A percentile compares a stretch with the other conserved stretches of the same genome.
Evolutionary conservation across 2,113 vertebrate genomes (phyloP).

Genomic region (Camelus dromedarius): DNA sequence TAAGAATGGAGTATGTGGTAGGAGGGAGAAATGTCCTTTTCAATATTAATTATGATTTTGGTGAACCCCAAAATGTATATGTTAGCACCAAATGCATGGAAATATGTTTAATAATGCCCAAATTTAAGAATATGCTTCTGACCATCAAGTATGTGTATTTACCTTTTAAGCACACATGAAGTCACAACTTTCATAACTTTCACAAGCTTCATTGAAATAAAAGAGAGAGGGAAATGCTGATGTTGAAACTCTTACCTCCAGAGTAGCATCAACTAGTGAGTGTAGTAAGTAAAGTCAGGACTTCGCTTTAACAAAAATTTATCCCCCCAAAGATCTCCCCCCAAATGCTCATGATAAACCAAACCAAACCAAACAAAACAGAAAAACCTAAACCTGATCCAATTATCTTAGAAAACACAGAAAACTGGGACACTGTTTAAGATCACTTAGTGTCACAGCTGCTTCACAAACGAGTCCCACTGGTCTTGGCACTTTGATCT

Average conservation of each 20-base stretch:
- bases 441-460: neutral
- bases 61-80: neutral
- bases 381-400: neutral
- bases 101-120: conserved; percentile 7
- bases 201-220: neutral
- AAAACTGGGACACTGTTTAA: neutral
- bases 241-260: neutral
- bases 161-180: neutral
- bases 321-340: neutral
- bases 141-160: neutral
- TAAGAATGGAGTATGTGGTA: neutral
- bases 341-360: neutral
- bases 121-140: conserved; percentile 47
- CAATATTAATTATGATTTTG: neutral
- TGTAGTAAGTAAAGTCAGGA: neutral
- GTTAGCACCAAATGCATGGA: conserved; percentile 13
- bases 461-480: conserved; percentile 81
- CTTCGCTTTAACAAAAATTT: conserved; percentile 12
- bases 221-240: neutral
- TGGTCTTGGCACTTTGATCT: conserved; percentile 76
- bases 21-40: neutral
- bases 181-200: neutral
- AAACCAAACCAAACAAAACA: neutral
- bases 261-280: neutral
- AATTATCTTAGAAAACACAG: conserved; percentile 36